Evolutionary conservation across 2,888 invertebrate genomes (phyloP).

Genomic region (Odontocolon sp.): DNA sequence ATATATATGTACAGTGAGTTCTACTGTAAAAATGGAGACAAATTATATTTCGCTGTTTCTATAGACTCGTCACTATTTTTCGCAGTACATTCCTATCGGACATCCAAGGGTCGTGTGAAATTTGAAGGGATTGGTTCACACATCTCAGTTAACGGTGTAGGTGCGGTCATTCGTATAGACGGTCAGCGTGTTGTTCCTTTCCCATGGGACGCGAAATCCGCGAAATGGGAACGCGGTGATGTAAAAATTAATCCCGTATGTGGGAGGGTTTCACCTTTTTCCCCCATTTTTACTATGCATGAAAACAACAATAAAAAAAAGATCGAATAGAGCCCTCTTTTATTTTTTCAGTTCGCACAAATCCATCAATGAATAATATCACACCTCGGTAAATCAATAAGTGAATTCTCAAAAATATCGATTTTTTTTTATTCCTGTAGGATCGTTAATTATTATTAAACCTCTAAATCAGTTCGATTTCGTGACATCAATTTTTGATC

Average conservation of each 20-base stretch:
- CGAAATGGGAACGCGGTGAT: constrained; percentile 42
- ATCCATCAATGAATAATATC: too few species aligned
- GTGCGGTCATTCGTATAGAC: constrained; percentile 43
- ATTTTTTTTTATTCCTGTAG: too few species aligned
- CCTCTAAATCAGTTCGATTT: not conserved
- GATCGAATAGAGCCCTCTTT: too few species aligned
- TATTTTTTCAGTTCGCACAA: constrained; percentile 13
- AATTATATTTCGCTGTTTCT: constrained; percentile 27
- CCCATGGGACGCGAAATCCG: constrained; percentile 38
- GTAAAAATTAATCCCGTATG: constrained; percentile 46
- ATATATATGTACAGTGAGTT: not conserved
- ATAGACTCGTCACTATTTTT: constrained; percentile 31
- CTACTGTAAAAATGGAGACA: constrained; percentile 1
- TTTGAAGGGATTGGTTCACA: constrained; percentile 63
- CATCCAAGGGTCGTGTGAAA: not conserved
- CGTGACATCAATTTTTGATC: not conserved
- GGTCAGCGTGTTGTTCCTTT: constrained; percentile 4
- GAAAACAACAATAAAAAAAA: too few species aligned
- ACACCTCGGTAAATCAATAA: too few species aligned
- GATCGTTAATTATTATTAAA: too few species aligned
- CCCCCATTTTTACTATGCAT: not conserved
- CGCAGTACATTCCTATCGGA: constrained; percentile 28
- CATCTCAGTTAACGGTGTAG: constrained; percentile 48
- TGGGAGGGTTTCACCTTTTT: constrained; percentile 35
- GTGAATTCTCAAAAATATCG: too few species aligned